phyloP scores from a whole-genome alignment of 1,140 invertebrate species.

The Euschistus heros region DNA sequence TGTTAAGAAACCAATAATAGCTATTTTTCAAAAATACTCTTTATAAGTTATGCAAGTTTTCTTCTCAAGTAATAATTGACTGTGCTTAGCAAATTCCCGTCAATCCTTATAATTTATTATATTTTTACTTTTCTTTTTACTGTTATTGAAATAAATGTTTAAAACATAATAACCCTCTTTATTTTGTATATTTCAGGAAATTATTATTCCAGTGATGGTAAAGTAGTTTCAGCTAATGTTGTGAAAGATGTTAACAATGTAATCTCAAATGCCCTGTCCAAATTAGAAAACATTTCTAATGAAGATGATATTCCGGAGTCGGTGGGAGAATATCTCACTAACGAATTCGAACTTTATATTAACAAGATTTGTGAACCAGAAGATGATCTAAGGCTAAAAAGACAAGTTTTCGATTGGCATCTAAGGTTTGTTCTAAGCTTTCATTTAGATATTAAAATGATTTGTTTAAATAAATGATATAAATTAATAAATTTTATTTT shows the following conservation, averaged over 20 bases:
- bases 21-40: no score
- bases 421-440: conserved; percentile 32
- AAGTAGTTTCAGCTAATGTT: conserved; percentile 35
- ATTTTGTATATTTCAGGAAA: conserved; percentile 9
- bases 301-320: conserved; percentile 35
- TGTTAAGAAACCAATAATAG: no score
- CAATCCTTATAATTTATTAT: no score
- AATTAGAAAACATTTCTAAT: conserved; percentile 40
- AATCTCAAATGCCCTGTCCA: conserved; percentile 39
- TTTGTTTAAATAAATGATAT: no score
- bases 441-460: no score
- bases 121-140: no score
- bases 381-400: conserved; percentile 34
- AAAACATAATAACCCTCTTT: not conserved
- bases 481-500: no score
- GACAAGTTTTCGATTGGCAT: conserved; percentile 51
- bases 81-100: no score
- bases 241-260: conserved; percentile 41
- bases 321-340: conserved; percentile 37
- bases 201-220: conserved; percentile 43
- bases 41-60: no score
- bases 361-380: conserved; percentile 31
- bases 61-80: no score
- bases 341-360: conserved; percentile 40
- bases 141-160: not conserved